Percentiles rank a stretch among this genome's conserved stretches.
phyloP scores from a whole-genome alignment of 2,113 vertebrate species.

The Syngnathus scovelli region DNA sequence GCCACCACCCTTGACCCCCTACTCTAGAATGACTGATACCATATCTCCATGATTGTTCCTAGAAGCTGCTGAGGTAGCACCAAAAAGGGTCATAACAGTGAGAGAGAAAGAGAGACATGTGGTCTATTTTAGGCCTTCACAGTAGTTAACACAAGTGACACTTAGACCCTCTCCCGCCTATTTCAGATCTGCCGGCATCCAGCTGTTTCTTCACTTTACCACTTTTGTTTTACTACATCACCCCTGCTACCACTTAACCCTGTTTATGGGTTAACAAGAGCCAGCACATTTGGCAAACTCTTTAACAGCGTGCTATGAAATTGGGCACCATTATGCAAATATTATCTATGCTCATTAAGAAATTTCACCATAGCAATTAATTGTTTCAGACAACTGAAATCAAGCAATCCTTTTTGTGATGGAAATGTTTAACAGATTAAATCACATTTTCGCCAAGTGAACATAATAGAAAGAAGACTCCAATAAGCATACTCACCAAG shows the following conservation, averaged over 20 bases:
- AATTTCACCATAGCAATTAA: not conserved
- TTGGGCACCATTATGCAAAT: not conserved
- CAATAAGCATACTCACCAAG: slow-evolving; percentile 5
- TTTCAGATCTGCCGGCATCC: not conserved
- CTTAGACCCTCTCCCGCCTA: not conserved
- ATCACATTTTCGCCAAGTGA: not conserved
- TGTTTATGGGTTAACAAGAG: not conserved
- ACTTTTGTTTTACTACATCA: not conserved
- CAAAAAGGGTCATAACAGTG: slow-evolving; percentile 7
- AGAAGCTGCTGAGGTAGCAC: slow-evolving; percentile 8
- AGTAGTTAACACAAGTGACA: not conserved
- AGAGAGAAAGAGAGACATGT: not conserved
- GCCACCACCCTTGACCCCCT: not conserved
- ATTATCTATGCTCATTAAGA: too few species aligned
- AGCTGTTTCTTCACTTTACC: not conserved
- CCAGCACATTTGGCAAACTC: not conserved
- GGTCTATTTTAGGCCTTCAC: slow-evolving; percentile 4
- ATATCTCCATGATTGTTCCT: slow-evolving; percentile 7
- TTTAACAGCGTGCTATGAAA: not conserved
- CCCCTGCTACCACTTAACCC: not conserved
- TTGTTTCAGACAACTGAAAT: not conserved
- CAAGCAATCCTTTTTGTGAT: not conserved
- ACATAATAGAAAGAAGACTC: not conserved
- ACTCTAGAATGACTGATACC: not conserved
- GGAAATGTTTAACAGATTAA: not conserved